Base-by-base conservation (phyloP, 1,140 invertebrate genomes). In the Bombus pascuorum region DNA sequence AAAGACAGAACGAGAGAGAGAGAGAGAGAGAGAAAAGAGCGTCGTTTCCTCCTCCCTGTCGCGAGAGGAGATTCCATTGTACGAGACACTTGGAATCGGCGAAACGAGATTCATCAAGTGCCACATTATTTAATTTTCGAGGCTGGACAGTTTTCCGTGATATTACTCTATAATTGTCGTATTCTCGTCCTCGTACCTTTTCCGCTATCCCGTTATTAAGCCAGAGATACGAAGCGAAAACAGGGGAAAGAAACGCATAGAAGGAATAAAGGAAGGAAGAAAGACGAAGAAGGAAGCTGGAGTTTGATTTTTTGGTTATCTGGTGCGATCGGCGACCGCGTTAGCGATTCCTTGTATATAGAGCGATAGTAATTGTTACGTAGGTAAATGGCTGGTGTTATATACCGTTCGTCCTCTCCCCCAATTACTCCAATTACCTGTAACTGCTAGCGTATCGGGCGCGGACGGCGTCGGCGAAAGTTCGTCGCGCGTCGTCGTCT, bases 341-440 rank as follows among this genome's bases (percentile, higher is more conserved):
- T 92, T 93, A 94, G 90, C 81, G 92, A 93, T 92, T 92, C 83
- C 42, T 85, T 95, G 94, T 95, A 94, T 82, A 94, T 94, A 95
- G 93, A 94, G 86, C 39, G 72, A 72, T 94, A 94, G 93, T 92
- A 82, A 94, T 88, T 93, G 94, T 95, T 95, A 93, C 88, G 89
- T 95, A 95, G 93, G 80, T 92, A 92, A 93, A 91, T 93, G 91
- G 90, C 93, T 92, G 92, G 87, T 94, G 92, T 94, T 93, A 86
- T 88, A 90, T 88, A 88, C 79, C 79, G 86, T 87, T 84, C 85
- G 42, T 89, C 87, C 62, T 90, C 74, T 78, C 47, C 66, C 42
- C 12, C 13, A 25, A 81, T 42, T 87, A 86, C 66, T 85, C 78
- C 72, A 84, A 71, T 89, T 74, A 85, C 71, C 75, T 85, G 65